phyloP scores from a whole-genome alignment of 2,888 invertebrate genomes.

The Polyommatus icarus region DNA sequence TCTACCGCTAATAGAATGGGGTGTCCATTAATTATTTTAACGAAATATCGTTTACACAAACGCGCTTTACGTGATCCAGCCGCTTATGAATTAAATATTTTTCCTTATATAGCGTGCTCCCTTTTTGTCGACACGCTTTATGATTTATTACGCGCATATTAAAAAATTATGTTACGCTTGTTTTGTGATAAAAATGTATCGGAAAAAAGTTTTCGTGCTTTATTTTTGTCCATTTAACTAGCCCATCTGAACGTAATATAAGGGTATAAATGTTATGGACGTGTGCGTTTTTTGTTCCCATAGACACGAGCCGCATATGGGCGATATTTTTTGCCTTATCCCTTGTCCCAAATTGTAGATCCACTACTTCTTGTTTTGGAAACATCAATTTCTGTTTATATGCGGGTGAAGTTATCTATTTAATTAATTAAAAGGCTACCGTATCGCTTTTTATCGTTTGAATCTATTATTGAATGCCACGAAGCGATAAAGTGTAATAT shows the following conservation, averaged over 20 bases:
- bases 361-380: background rate
- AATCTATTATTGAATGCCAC: constrained; percentile 2
- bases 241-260: background rate
- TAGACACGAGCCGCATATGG: constrained; percentile 1
- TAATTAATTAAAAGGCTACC: background rate
- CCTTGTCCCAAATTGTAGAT: background rate
- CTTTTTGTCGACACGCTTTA: background rate
- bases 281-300: background rate
- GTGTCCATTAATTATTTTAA: constrained; percentile 48
- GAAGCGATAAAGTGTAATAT: constrained; percentile 16
- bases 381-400: constrained; percentile 2
- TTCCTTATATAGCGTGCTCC: constrained; percentile 34
- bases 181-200: background rate
- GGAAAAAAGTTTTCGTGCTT: background rate
- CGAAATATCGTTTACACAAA: constrained; percentile 47
- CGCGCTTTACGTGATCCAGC: constrained; percentile 43
- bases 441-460: background rate
- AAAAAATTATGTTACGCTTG: background rate
- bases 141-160: constrained; percentile 10
- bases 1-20: constrained; percentile 43
- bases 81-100: constrained; percentile 37
- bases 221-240: background rate
- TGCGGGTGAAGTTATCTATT: background rate
- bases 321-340: background rate
- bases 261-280: background rate